phyloP scores from a whole-genome alignment of 2,113 vertebrate genomes.

The Etia nguti region DNA sequence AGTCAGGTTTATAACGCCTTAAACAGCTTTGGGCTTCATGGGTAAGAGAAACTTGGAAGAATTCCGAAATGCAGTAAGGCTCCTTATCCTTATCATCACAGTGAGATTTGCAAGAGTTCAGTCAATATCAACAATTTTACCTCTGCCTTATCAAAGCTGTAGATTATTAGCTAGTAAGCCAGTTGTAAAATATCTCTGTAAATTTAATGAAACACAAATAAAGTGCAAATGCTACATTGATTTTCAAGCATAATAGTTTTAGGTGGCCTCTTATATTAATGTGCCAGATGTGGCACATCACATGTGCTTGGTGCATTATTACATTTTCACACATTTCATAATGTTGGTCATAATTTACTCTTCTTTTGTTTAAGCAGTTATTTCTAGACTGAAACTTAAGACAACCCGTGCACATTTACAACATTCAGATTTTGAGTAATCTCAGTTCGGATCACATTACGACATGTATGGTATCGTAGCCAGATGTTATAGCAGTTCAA shows the following conservation, averaged over 20 bases:
- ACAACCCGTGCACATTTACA: fast-evolving
- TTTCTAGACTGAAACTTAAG: not conserved
- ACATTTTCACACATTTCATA: not conserved
- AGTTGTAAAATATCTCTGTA: not conserved
- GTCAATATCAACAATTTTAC: not conserved
- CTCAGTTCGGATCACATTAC: not conserved
- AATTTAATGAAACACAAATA: not conserved
- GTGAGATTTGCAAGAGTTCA: not conserved
- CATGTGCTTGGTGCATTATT: not conserved
- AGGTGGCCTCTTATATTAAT: not conserved
- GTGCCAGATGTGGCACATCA: not conserved
- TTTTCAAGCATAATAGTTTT: not conserved
- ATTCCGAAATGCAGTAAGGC: not conserved
- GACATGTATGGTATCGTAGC: not conserved
- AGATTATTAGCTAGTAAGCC: not conserved
- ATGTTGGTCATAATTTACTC: not conserved
- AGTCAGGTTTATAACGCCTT: not conserved
- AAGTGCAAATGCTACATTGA: not conserved
- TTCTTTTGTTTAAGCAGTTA: not conserved
- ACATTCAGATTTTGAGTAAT: not conserved
- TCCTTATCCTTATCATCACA: not conserved
- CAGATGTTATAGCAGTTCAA: not conserved
- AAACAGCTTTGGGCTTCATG: not conserved
- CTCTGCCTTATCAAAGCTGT: not conserved
- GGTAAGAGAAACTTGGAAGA: not conserved